These are phyloP conservation scores for Scaptomyza montana DNA, from an alignment of 1,140 invertebrate genomes.

Conservation along the genomic window DNA sequence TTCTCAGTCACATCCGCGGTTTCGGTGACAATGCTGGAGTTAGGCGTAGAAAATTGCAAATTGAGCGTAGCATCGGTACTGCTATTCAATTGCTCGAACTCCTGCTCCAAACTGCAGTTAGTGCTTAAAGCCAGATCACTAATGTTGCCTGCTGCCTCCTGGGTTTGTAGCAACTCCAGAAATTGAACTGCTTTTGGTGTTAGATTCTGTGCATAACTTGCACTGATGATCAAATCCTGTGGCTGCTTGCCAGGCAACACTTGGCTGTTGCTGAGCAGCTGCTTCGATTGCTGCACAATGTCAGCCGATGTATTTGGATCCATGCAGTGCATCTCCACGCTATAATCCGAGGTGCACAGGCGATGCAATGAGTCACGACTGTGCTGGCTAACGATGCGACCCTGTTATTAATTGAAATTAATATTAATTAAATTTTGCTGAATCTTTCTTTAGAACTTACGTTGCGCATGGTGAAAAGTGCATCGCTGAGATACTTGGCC, in stretches of 20 bases:
- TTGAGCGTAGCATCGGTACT: conserved; percentile 1
- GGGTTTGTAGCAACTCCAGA: conserved; percentile 56
- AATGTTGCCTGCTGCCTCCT: conserved; percentile 39
- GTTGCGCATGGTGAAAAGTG: conserved; percentile 87
- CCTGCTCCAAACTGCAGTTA: conserved; percentile 69
- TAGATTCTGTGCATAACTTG: conserved; percentile 58
- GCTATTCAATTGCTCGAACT: conserved; percentile 69
- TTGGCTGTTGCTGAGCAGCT: conserved; percentile 45
- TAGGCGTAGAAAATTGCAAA: conserved; percentile 32
- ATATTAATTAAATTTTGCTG: too few species aligned
- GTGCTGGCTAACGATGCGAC: conserved; percentile 77
- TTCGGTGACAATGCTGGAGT: conserved; percentile 84
- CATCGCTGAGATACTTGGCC: conserved; percentile 88
- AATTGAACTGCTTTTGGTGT: conserved; percentile 51
- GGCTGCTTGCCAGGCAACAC: conserved; percentile 26
- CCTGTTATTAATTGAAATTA: conserved; percentile 35
- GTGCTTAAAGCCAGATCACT: conserved; percentile 56
- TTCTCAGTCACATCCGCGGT: conserved; percentile 72
- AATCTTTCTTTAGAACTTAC: conserved; percentile 62
- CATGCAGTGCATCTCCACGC: conserved; percentile 54
- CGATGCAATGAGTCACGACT: conserved; percentile 72
- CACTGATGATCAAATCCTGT: conserved; percentile 41
- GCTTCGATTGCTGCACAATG: conserved; percentile 41
- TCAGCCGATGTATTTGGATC: conserved; percentile 37
- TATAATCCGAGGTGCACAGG: conserved; percentile 67